A percentile compares a stretch with the other conserved stretches of the same genome.
phyloP scores from a whole-genome alignment of 2,113 vertebrate genomes.

The Cariama cristata region DNA sequence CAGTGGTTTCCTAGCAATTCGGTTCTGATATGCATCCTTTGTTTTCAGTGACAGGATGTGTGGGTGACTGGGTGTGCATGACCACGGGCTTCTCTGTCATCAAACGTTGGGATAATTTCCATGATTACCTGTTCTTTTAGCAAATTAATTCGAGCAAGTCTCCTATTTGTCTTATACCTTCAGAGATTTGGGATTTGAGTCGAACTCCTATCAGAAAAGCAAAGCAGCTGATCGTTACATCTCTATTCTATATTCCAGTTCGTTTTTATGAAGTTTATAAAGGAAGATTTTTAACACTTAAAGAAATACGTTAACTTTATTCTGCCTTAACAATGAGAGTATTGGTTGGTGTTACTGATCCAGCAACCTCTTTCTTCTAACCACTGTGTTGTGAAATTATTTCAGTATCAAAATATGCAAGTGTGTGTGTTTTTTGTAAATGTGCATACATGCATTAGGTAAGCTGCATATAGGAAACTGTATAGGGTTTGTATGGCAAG shows the following conservation, averaged over 20 bases:
- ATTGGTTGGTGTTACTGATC: neutral
- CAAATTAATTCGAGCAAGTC: slow-evolving; percentile 66
- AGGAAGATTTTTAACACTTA: neutral
- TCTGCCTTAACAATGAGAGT: slow-evolving; percentile 31
- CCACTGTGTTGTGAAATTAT: neutral
- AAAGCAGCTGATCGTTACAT: slow-evolving; percentile 18
- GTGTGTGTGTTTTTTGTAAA: neutral
- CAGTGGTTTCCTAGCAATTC: slow-evolving; percentile 23
- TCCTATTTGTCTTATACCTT: slow-evolving; percentile 57
- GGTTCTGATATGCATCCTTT: slow-evolving; percentile 47
- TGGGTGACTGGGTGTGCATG: slow-evolving; percentile 33
- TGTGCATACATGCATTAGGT: fast-evolving
- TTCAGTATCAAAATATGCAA: neutral
- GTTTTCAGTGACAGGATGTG: slow-evolving; percentile 14
- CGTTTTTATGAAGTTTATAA: neutral
- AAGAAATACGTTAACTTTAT: slow-evolving; percentile 5
- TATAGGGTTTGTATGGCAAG: neutral
- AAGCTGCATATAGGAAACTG: neutral
- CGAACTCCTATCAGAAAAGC: slow-evolving; percentile 46
- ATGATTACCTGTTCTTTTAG: slow-evolving; percentile 65
- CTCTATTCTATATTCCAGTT: neutral
- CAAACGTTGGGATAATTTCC: slow-evolving; percentile 50
- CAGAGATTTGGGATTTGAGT: slow-evolving; percentile 48
- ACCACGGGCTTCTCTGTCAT: slow-evolving; percentile 46
- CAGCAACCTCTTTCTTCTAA: slow-evolving; percentile 21